These are phyloP conservation scores for Nycteola revayana DNA, from an alignment of 2,888 invertebrate genomes.

Conservation along the genomic window DNA sequence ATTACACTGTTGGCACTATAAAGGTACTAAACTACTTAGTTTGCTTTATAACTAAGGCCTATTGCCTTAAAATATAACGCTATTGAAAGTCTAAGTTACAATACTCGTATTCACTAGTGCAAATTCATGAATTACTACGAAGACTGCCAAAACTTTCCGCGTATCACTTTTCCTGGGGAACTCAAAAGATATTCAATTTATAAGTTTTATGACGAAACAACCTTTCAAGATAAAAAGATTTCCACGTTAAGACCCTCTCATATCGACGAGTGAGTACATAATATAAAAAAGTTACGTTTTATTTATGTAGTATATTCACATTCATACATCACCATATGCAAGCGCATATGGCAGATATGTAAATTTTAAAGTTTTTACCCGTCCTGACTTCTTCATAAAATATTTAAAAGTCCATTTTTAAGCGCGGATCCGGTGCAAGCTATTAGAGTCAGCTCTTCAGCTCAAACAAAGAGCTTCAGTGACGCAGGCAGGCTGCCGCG, in stretches of 20 bases:
- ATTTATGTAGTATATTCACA: too few species aligned
- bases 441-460: slow-evolving; percentile 80
- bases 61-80: too few species aligned
- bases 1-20: too few species aligned
- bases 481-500: slow-evolving; percentile 64
- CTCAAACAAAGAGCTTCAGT: slow-evolving; percentile 77
- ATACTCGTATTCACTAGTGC: too few species aligned
- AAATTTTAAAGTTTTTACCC: slow-evolving; percentile 49
- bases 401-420: slow-evolving; percentile 79
- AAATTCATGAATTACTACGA: too few species aligned
- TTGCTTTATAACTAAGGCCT: too few species aligned
- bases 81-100: too few species aligned
- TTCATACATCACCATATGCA: slow-evolving; percentile 22
- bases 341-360: slow-evolving; percentile 30
- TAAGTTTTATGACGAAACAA: slow-evolving; percentile 9
- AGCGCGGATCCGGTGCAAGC: slow-evolving; percentile 76
- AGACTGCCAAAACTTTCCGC: too few species aligned
- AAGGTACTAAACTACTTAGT: too few species aligned
- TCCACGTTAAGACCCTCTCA: slow-evolving; percentile 3
- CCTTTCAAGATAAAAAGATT: slow-evolving; percentile 17
- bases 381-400: slow-evolving; percentile 64
- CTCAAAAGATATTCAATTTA: neutral
- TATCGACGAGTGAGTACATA: too few species aligned
- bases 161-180: too few species aligned
- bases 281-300: too few species aligned